Evolutionary conservation across 2,888 invertebrate genomes (phyloP).

Genomic region (Habrosyne pyritoides): DNA sequence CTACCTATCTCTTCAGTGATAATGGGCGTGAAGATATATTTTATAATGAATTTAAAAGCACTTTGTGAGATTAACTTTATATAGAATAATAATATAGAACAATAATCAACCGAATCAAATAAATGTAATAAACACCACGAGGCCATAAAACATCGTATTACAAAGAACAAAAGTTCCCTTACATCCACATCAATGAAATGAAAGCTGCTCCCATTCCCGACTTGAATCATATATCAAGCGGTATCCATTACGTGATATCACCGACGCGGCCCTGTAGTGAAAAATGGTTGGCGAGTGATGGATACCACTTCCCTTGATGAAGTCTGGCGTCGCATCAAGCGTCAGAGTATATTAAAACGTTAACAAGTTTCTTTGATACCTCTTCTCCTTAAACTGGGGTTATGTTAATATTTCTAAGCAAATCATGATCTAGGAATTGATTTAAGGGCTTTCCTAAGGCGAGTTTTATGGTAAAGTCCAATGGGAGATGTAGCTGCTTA

Average conservation of each 20-base stretch:
- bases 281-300: neutral
- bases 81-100: too few species aligned
- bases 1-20: too few species aligned
- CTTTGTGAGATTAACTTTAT: too few species aligned
- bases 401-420: too few species aligned
- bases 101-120: too few species aligned
- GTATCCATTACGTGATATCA: constrained; percentile 1
- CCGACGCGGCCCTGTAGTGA: neutral
- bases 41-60: too few species aligned
- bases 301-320: neutral
- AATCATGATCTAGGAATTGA: too few species aligned
- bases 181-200: neutral
- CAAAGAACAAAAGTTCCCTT: neutral
- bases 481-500: too few species aligned
- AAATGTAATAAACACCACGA: neutral
- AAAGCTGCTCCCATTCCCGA: neutral
- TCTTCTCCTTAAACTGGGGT: too few species aligned
- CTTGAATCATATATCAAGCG: neutral
- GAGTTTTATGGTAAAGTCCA: too few species aligned
- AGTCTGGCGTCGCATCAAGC: neutral
- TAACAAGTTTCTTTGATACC: neutral
- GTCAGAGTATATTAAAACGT: neutral
- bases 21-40: too few species aligned
- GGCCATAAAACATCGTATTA: neutral
- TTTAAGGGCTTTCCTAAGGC: too few species aligned